A percentile compares a stretch with the other conserved stretches of the same genome.
Conservation (phyloP, 1,140 invertebrate species). For the Achatina immaculata region DNA sequence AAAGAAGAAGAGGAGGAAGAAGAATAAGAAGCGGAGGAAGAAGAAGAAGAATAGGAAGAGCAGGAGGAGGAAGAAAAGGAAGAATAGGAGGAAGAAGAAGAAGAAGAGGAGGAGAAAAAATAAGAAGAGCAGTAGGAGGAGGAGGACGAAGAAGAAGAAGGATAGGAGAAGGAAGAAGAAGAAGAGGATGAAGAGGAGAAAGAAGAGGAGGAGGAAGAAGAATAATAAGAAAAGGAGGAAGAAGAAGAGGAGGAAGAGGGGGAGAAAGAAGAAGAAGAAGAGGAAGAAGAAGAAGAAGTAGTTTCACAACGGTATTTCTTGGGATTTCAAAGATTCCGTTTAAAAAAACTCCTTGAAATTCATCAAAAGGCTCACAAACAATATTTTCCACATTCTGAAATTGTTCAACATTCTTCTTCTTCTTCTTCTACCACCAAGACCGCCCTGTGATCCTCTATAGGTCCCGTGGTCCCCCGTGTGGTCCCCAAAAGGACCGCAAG, state of each 20-base stretch:
- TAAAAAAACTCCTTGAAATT: too few relatives aligned
- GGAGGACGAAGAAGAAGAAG: not conserved
- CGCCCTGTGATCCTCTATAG: too few relatives aligned
- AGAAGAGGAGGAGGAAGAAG: not conserved
- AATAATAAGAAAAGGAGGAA: not conserved
- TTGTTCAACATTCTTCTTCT: too few relatives aligned
- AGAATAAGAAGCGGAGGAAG: not conserved
- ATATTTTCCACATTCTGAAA: too few relatives aligned
- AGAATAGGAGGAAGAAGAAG: not conserved
- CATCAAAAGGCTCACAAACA: too few relatives aligned
- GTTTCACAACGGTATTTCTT: too few relatives aligned
- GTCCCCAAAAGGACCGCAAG: too few relatives aligned
- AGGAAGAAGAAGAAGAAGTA: not conserved
- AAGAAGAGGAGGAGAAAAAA: not conserved
- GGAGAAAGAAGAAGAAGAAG: not conserved
- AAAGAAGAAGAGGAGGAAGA: not conserved
- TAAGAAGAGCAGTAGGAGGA: not conserved
- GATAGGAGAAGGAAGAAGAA: conserved; percentile 1
- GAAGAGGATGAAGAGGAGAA: not conserved
- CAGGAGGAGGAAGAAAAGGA: not conserved
- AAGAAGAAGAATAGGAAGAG: not conserved
- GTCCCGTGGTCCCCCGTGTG: too few relatives aligned
- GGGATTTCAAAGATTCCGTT: too few relatives aligned
- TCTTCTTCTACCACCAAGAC: too few relatives aligned
- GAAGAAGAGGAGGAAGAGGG: not conserved